Conservation (phyloP, 37 sponge, comb jelly and placozoan genomes). For the Hormiphora californensis region DNA sequence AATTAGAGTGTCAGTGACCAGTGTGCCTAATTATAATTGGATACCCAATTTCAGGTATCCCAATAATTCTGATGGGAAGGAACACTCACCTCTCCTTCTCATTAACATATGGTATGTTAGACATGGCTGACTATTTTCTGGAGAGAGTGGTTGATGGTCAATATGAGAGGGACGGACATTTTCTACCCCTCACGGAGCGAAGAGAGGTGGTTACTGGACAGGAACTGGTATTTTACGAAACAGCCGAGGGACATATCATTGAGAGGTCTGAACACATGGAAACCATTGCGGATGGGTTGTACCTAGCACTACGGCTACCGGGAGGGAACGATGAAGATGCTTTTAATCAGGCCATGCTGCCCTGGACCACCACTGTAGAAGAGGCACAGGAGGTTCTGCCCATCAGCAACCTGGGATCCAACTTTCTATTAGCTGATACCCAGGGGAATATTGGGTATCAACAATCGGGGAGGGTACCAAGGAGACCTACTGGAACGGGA, state of each 20-base stretch:
- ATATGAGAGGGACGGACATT: constrained; percentile 13
- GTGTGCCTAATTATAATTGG: too few relatives aligned
- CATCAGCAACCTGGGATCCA: neutral
- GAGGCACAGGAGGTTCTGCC: neutral
- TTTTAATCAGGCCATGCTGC: constrained; percentile 4
- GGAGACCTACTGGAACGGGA: neutral
- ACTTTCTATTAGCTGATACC: constrained; percentile 21
- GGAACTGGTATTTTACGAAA: constrained; percentile 3
- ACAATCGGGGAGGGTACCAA: constrained; percentile 4
- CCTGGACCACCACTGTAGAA: neutral
- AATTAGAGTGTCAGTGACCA: too few relatives aligned
- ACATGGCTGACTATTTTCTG: constrained; percentile 20
- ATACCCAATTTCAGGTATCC: neutral
- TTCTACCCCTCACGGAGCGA: neutral
- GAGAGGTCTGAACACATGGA: neutral
- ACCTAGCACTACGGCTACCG: constrained; percentile 6
- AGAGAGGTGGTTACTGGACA: neutral
- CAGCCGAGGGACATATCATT: constrained; percentile 4
- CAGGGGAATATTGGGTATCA: constrained; percentile 46
- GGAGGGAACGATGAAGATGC: neutral
- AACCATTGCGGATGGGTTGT: neutral
- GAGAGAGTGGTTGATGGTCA: neutral
- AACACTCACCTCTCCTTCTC: neutral
- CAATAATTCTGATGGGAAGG: constrained; percentile 16
- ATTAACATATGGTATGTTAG: constrained; percentile 41